Base-by-base conservation (phyloP, 2,888 invertebrate species). In the Lasioglossum figueresi region DNA sequence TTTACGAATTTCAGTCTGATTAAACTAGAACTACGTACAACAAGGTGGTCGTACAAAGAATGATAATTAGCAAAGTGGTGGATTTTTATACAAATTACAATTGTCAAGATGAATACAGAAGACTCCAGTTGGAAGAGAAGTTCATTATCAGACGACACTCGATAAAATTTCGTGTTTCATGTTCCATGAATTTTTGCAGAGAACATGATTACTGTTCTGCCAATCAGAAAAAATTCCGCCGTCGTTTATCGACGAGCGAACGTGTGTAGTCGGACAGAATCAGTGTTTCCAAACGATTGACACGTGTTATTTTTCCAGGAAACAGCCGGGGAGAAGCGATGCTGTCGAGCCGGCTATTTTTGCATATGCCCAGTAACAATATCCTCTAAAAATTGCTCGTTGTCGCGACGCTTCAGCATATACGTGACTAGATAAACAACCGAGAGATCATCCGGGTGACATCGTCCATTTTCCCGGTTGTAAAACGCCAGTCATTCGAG, bases 351-450 rank as follows among this genome's bases (percentile, higher is more conserved):
- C 4, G 23, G 68, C 10, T 68, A 68, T 68, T 68, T 68, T 68
- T 23, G 37, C 34, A 10, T 37, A 12, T 12, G 23, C 10, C 23
- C 68, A 4, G 23, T 12, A 23, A 68, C 37, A 40, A 23, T 68
- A n/a, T 68, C 14, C 23, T 23, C 23, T 37, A 68, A 68, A 40
- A 40, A 40, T 68, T 68, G 23, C 68, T 37, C n/a, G 68, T 68
- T 40, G 68, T 40, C 37, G 68, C 68, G 68, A 68, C 37, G 68
- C 68, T 34, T 68, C 34, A 23, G 12, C 68, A 4, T 68, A 68
- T 40, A 40, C 68, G 68, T 40, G 68, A 40, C 37, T 37, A 23
- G 23, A 68, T 68, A 37, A 68, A 68, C 23, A 23, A 68, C 68
- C 4, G 37, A 23, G 37, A 19, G 68, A 40, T 68, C 68, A 23